phyloP scores from a whole-genome alignment of 2,888 invertebrate species.

The Eurytoma californica region DNA sequence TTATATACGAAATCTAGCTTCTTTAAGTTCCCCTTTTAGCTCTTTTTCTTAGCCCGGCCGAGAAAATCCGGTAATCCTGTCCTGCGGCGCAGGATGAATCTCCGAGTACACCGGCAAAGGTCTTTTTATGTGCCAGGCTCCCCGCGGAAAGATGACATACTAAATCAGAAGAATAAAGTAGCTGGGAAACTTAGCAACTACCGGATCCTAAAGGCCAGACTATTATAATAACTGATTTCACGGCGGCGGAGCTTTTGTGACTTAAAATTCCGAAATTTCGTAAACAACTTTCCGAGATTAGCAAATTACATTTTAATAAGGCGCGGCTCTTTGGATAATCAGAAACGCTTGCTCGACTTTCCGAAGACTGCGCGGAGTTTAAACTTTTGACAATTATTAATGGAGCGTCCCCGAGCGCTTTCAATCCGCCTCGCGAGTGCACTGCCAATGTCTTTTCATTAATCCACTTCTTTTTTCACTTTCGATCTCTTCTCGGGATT shows the following conservation, averaged over 20 bases:
- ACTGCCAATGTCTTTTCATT: not conserved
- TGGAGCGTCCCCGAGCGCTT: slow-evolving; percentile 16
- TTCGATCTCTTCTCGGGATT: no score
- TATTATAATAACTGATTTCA: no score
- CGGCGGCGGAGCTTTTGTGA: no score
- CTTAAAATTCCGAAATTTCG: slow-evolving; percentile 32
- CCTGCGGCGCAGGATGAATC: slow-evolving; percentile 47
- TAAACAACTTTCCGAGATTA: slow-evolving; percentile 26
- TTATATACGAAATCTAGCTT: no score
- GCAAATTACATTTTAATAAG: slow-evolving; percentile 9
- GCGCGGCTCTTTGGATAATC: not conserved
- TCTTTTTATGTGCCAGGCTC: not conserved
- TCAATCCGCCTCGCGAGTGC: not conserved
- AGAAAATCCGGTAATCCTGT: slow-evolving; percentile 54
- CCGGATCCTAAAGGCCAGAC: no score
- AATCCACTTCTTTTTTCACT: not conserved
- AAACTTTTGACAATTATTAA: slow-evolving; percentile 50
- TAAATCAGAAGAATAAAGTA: no score
- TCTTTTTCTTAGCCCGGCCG: not conserved
- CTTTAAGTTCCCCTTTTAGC: not conserved
- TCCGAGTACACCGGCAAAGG: slow-evolving; percentile 15
- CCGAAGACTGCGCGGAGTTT: not conserved
- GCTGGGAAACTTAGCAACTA: no score
- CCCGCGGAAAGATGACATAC: no score
- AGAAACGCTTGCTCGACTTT: not conserved